Evolutionary conservation across 2,113 vertebrate species (phyloP).

Genomic region (Eubucco bourcierii): DNA sequence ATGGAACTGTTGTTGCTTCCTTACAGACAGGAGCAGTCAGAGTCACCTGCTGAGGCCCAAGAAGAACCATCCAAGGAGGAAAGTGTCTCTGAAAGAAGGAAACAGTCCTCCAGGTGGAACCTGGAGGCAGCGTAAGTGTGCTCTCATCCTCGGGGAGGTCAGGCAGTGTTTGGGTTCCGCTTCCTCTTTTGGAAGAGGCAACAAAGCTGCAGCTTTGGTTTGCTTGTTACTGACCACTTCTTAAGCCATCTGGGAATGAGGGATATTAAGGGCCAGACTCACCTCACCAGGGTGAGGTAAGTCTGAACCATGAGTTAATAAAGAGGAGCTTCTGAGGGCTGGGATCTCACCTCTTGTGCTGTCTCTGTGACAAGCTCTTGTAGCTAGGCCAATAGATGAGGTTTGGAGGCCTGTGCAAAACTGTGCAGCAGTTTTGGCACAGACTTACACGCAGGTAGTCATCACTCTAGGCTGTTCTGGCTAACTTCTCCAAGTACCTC

Average conservation of each 20-base stretch:
- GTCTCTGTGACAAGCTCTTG: background rate
- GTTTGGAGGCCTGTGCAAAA: background rate
- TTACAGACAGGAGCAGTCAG: slow-evolving; percentile 74
- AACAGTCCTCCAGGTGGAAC: slow-evolving; percentile 36
- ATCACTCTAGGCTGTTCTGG: background rate
- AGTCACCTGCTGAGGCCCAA: slow-evolving; percentile 71
- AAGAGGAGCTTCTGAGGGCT: background rate
- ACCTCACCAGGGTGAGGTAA: background rate
- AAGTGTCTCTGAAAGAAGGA: slow-evolving; percentile 84
- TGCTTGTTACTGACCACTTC: background rate
- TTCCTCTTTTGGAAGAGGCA: background rate
- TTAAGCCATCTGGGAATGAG: background rate
- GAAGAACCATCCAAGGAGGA: slow-evolving; percentile 71
- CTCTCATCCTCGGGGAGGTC: rapidly evolving
- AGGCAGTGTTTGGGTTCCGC: background rate
- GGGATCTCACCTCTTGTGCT: background rate
- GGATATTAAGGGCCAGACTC: no score
- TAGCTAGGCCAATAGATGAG: background rate
- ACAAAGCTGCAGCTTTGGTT: background rate
- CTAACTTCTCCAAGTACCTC: background rate
- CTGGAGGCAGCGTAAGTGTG: slow-evolving; percentile 64
- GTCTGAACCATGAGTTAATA: background rate
- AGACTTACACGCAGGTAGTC: background rate
- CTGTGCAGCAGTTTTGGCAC: background rate
- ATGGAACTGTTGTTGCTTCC: background rate